Evolutionary conservation across 2,113 vertebrate genomes (phyloP).

Genomic region (Marmota flaviventris): DNA sequence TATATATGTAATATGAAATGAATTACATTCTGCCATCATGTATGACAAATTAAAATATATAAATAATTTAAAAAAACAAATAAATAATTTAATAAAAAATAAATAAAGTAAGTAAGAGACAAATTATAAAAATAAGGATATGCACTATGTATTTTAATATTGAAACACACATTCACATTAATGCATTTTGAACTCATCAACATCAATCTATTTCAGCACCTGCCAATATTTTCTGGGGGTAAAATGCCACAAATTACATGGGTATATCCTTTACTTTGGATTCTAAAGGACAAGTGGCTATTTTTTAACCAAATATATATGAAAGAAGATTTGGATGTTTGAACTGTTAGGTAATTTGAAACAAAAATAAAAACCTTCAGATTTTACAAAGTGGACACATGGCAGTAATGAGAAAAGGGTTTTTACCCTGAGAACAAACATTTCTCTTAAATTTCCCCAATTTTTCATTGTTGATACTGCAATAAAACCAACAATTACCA

Average conservation of each 20-base stretch:
- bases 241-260: background rate
- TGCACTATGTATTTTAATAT: background rate
- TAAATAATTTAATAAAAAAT: too few species aligned
- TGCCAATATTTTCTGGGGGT: background rate
- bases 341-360: background rate
- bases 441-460: background rate
- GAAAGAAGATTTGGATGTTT: background rate
- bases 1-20: too few species aligned
- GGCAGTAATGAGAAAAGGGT: fast-evolving
- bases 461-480: background rate
- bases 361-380: background rate
- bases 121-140: background rate
- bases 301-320: conserved; percentile 2
- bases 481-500: conserved; percentile 85
- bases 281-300: background rate
- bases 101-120: background rate
- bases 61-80: too few species aligned
- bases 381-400: background rate
- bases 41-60: too few species aligned
- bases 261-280: background rate
- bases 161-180: background rate
- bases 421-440: background rate
- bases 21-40: too few species aligned
- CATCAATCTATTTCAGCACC: background rate
- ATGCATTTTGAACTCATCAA: background rate